Base-by-base conservation (phyloP, 2,888 invertebrate genomes). In the Caenorhabditis sinica region DNA sequence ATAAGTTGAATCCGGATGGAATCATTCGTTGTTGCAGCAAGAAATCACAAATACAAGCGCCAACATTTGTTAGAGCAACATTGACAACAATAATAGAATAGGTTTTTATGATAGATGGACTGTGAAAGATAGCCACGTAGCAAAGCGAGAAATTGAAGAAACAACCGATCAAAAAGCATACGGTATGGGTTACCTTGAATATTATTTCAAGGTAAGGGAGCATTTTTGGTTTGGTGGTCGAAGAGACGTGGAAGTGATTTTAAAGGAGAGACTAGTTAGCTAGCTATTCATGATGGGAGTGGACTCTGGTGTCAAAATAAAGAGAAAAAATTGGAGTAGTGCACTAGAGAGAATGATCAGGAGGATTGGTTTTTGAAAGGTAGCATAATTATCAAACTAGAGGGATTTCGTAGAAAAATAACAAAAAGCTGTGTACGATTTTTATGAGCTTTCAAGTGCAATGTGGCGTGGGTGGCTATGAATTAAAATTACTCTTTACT, bases 11-110 rank as follows among this genome's bases (percentile, higher is more conserved):
- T 25, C 75, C 75, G 11, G 56, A 45, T 28, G 75, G 75, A 58
- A 75, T 75, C 66, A 75, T 56, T 30, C 76, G 33, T 20, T 77
- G 76, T 49, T 77, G 76, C 15, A 77, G 9, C 9, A 77, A 30
- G 36, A 69, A 69, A 36, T 77, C 69, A n/a, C 33, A 69, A 17
- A 77, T 0, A 20, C 68, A 61, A 0, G 60, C 76, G 2, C 58
- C 49, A 2, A 77, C 11, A 51, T 69, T 40, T 4, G 76, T 77
- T 2, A 77, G 23, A 3, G 76, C 76, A 20, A 77, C 45, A 40
- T 77, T 77, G 9, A 77, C 6, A 6, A 77, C 51, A 13, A 77
- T 49, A 5, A 53, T 25, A 9, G 76, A 68, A 49, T 77, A 77
- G 23, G 68, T 61, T 45, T 77, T 58, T 1, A 77, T 77, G 3